Percentiles rank a stretch among this genome's conserved stretches.
phyloP scores from a whole-genome alignment of 2,888 invertebrate genomes.

The Caenorhabditis sp. region DNA sequence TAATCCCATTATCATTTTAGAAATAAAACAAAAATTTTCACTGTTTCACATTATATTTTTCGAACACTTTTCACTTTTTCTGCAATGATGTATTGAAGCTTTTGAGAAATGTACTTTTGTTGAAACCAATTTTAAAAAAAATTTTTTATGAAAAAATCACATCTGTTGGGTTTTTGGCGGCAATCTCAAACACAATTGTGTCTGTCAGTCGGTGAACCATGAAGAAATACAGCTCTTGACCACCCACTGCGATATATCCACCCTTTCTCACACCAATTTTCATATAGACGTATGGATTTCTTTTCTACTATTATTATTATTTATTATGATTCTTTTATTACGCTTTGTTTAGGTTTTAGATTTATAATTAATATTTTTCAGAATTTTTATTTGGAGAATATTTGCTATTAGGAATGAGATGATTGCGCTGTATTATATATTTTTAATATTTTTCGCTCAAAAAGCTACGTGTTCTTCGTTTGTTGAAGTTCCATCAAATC shows the following conservation, averaged over 20 bases:
- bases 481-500: slow-evolving; percentile 39
- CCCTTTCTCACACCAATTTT: background rate
- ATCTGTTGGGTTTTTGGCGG: background rate
- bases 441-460: background rate
- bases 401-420: background rate
- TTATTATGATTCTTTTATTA: background rate
- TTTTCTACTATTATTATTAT: background rate
- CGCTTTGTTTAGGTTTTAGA: background rate
- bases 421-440: background rate
- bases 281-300: background rate
- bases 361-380: background rate
- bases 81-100: too few relatives aligned
- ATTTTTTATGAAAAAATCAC: background rate
- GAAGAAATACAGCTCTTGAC: slow-evolving; percentile 1
- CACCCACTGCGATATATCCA: background rate
- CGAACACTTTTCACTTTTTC: background rate
- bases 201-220: background rate
- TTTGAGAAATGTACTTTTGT: background rate
- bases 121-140: background rate
- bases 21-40: background rate
- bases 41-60: background rate
- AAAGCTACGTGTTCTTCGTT: slow-evolving; percentile 10
- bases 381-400: background rate
- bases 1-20: slow-evolving; percentile 1
- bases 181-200: background rate